A percentile compares a stretch with the other conserved stretches of the same genome.
phyloP scores from a whole-genome alignment of 2,113 vertebrate species.

The Chaetura pelagica region DNA sequence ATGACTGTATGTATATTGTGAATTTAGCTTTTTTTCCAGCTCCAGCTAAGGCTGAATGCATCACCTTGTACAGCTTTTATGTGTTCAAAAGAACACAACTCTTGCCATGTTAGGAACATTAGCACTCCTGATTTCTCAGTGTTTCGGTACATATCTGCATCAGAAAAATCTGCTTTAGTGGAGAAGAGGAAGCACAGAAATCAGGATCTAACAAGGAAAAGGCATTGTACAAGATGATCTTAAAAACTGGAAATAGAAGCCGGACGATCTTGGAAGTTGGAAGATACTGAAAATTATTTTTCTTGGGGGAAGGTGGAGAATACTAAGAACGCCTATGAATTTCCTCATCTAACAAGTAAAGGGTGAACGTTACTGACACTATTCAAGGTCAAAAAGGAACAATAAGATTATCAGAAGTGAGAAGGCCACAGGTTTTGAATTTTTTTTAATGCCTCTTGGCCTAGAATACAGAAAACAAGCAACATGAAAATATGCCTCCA shows the following conservation, averaged over 20 bases:
- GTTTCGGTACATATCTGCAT: neutral
- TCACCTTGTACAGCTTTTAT: neutral
- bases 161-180: neutral
- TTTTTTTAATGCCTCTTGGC: neutral
- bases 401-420: neutral
- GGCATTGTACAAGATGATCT: neutral
- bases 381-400: neutral
- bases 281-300: neutral
- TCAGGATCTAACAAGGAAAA: neutral
- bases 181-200: neutral
- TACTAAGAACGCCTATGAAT: neutral
- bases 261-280: neutral
- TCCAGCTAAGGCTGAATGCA: neutral
- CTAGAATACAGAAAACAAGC: neutral
- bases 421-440: neutral
- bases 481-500: neutral
- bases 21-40: neutral
- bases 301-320: neutral
- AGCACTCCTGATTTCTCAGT: neutral
- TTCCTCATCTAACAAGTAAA: neutral
- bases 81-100: neutral
- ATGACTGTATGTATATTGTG: neutral
- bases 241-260: neutral
- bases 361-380: neutral
- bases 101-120: neutral